A percentile compares a stretch with the other conserved stretches of the same genome.
These are phyloP conservation scores for Apis dorsata DNA, from an alignment of 1,140 invertebrate genomes.

Conservation along the genomic window DNA sequence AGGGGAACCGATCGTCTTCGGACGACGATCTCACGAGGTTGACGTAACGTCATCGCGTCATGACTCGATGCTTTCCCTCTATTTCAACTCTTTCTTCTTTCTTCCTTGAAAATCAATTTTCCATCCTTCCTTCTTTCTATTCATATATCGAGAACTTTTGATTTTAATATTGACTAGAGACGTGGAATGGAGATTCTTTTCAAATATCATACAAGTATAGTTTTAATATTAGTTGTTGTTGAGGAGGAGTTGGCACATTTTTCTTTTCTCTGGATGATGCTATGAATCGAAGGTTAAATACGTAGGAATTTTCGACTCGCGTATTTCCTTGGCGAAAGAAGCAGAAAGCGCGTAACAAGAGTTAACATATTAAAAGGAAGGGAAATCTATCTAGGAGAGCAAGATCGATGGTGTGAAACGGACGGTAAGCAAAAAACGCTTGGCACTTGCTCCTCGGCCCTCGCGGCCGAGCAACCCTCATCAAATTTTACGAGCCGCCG, in stretches of 20 bases:
- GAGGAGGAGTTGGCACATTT: too few species aligned
- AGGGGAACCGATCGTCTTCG: conserved; percentile 36
- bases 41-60: conserved; percentile 56
- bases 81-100: background rate
- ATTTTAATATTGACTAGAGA: too few species aligned
- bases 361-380: background rate
- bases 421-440: background rate
- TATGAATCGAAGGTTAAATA: background rate
- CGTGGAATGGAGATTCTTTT: too few species aligned
- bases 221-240: too few species aligned
- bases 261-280: background rate
- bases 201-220: too few species aligned
- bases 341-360: too few species aligned
- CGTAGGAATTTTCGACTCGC: too few species aligned
- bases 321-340: too few species aligned
- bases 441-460: background rate
- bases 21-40: conserved; percentile 34
- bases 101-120: background rate
- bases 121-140: too few species aligned
- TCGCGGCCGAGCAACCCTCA: conserved; percentile 6
- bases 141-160: too few species aligned
- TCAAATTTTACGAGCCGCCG: conserved; percentile 33
- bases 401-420: conserved; percentile 2
- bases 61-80: conserved; percentile 33
- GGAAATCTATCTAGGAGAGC: background rate